These are phyloP conservation scores for Celastrina argiolus DNA, from an alignment of 2,888 invertebrate species.

Conservation along the genomic window DNA sequence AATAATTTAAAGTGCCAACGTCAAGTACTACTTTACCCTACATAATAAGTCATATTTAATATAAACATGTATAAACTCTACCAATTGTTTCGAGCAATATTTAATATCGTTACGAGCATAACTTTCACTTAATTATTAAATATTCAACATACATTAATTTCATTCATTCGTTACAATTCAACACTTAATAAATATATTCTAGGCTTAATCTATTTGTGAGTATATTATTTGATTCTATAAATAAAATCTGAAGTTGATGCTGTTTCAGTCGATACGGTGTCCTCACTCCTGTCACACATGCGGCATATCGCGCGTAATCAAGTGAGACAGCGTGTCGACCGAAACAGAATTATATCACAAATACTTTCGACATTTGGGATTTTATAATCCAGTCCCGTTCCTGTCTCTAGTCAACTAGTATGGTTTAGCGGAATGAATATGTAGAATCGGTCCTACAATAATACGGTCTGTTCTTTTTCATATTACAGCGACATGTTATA, in stretches of 20 bases:
- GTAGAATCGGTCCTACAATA: no score
- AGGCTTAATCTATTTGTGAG: background rate
- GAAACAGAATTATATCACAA: no score
- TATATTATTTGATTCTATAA: background rate
- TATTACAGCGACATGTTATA: no score
- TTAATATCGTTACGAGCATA: background rate
- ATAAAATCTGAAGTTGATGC: background rate
- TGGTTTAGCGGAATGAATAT: no score
- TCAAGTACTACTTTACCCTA: background rate
- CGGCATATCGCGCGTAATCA: no score
- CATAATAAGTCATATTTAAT: background rate
- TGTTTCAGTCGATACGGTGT: no score
- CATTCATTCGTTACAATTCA: background rate
- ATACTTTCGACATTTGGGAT: no score
- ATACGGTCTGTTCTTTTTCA: no score
- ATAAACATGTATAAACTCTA: background rate
- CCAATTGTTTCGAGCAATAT: background rate
- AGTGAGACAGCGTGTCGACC: no score
- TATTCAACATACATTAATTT: background rate
- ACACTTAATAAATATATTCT: background rate
- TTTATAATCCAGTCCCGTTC: no score
- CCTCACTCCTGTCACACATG: no score
- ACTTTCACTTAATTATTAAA: background rate
- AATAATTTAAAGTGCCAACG: background rate
- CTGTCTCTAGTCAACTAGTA: no score